These are phyloP conservation scores for Cyanoliseus patagonus DNA, from an alignment of 2,113 vertebrate genomes.

Conservation along the genomic window DNA sequence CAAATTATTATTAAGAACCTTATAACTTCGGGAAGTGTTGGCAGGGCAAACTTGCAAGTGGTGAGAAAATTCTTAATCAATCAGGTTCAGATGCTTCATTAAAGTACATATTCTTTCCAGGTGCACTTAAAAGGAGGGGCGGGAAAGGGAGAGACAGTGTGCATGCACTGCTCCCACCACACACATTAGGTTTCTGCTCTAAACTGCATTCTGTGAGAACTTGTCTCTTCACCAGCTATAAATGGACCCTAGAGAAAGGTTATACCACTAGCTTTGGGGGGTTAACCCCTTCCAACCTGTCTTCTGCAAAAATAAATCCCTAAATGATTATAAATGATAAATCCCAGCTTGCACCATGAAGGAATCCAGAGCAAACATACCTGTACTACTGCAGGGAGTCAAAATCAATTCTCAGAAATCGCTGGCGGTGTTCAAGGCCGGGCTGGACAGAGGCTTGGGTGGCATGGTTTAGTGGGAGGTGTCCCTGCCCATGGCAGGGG, in stretches of 20 bases:
- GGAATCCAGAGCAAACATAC: not conserved
- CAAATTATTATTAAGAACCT: not conserved
- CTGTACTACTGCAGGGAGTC: not conserved
- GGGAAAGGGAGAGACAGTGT: rapidly evolving
- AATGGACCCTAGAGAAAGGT: not conserved
- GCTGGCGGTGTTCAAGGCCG: no score
- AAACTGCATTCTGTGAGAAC: not conserved
- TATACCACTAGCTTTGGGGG: not conserved
- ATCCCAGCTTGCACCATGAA: not conserved
- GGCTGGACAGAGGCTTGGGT: no score
- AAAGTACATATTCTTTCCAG: not conserved
- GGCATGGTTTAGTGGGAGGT: no score
- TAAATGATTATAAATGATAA: not conserved
- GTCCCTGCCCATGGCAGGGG: no score
- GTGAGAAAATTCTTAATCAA: not conserved
- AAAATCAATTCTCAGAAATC: not conserved
- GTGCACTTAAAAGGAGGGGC: not conserved
- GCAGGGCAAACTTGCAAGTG: not conserved
- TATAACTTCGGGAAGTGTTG: not conserved
- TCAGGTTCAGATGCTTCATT: not conserved
- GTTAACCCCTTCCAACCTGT: not conserved
- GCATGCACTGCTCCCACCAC: not conserved
- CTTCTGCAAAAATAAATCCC: not conserved
- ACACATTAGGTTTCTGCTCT: not conserved
- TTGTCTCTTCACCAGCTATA: not conserved